Percentiles rank a stretch among this genome's conserved stretches.
Evolutionary conservation across 2,888 invertebrate species (phyloP).

Genomic region (Cephalotes varians): DNA sequence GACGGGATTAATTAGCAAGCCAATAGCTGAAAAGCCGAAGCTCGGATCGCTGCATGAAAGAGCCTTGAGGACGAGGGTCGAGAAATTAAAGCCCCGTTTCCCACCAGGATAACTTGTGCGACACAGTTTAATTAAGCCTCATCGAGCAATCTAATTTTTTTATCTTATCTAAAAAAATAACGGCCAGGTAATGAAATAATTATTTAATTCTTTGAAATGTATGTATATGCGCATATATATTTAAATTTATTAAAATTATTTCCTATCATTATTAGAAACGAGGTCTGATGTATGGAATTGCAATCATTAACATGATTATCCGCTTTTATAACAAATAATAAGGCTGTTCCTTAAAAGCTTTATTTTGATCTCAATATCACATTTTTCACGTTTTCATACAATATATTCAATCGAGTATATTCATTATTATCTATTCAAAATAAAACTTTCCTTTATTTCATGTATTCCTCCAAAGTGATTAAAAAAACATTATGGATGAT

Average conservation of each 20-base stretch:
- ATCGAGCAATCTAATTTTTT: background rate
- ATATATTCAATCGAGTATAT: too few relatives aligned
- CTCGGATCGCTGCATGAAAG: constrained; percentile 20
- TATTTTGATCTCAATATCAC: too few relatives aligned
- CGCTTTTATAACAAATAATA: too few relatives aligned
- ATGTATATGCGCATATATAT: too few relatives aligned
- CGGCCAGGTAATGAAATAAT: background rate
- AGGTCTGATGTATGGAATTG: background rate
- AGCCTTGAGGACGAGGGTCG: background rate
- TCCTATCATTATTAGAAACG: background rate
- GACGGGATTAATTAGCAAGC: constrained; percentile 43
- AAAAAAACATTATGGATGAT: background rate
- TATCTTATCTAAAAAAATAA: background rate
- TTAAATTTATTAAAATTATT: constrained; percentile 3
- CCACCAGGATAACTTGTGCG: background rate
- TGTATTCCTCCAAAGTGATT: too few relatives aligned
- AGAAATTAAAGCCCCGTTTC: constrained; percentile 21
- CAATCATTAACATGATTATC: too few relatives aligned
- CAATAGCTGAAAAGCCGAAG: constrained; percentile 38
- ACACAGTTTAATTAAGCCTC: constrained; percentile 13
- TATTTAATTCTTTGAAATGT: background rate
- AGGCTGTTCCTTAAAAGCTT: too few relatives aligned
- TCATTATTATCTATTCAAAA: too few relatives aligned
- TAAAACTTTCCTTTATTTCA: background rate
- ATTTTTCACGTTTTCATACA: too few relatives aligned